Percentiles rank a stretch among this genome's conserved stretches.
Evolutionary conservation across 2,888 invertebrate genomes (phyloP).

Genomic region (Nymphalis polychloros): DNA sequence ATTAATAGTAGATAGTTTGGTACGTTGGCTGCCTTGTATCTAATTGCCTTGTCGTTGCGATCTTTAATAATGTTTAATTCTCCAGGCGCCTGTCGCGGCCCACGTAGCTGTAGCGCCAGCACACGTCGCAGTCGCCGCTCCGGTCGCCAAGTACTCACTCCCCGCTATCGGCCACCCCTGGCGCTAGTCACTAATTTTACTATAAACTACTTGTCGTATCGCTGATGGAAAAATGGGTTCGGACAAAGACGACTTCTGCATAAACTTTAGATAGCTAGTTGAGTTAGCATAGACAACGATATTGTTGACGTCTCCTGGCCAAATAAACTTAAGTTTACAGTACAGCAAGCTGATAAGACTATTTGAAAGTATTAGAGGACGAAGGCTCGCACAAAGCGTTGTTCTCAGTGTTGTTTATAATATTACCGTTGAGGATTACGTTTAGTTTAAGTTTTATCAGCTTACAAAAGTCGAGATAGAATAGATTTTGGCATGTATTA

Average conservation of each 20-base stretch:
- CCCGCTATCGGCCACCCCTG: conserved; percentile 66
- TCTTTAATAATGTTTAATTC: conserved; percentile 6
- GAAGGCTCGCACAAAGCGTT: conserved; percentile 31
- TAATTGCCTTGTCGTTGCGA: neutral
- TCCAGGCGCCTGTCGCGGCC: conserved; percentile 51
- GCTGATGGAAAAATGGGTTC: conserved; percentile 44
- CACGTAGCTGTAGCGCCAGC: conserved; percentile 56
- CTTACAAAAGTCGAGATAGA: conserved; percentile 13
- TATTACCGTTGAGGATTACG: conserved; percentile 18
- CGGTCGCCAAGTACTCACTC: conserved; percentile 56
- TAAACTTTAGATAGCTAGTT: conserved; percentile 26
- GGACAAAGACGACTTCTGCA: conserved; percentile 13
- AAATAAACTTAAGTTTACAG: conserved; percentile 24
- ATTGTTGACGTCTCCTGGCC: conserved; percentile 22
- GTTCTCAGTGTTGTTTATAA: conserved; percentile 25
- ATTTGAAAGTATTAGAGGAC: conserved; percentile 12
- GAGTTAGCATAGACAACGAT: conserved; percentile 19
- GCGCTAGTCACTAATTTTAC: conserved; percentile 54
- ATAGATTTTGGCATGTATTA: conserved; percentile 33
- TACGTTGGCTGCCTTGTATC: no score
- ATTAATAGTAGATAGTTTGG: conserved; percentile 3
- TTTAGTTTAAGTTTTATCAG: conserved; percentile 17
- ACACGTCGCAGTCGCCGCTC: conserved; percentile 63
- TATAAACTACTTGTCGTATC: conserved; percentile 44
- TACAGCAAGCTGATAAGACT: conserved; percentile 27